Evolutionary conservation across 2,113 vertebrate genomes (phyloP).

Genomic region (Ahaetulla prasina): DNA sequence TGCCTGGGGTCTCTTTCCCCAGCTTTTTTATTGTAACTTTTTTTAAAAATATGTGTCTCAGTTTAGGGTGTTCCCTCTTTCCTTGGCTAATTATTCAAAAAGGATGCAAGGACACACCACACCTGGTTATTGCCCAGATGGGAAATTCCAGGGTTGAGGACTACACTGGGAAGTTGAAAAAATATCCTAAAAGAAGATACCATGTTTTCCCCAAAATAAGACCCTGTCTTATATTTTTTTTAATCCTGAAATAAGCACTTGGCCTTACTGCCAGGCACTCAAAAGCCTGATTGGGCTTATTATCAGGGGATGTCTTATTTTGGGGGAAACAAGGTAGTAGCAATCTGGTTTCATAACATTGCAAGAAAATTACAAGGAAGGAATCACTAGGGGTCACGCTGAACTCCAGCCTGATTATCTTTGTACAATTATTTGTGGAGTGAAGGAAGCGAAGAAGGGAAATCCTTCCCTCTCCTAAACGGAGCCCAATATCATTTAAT

Average conservation of each 20-base stretch:
- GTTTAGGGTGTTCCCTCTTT: neutral
- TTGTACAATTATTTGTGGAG: neutral
- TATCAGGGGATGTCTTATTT: too few relatives aligned
- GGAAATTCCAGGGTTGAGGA: neutral
- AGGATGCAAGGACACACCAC: neutral
- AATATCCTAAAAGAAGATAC: neutral
- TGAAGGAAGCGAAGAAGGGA: neutral
- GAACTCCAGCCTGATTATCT: neutral
- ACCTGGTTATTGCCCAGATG: neutral
- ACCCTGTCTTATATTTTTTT: too few relatives aligned
- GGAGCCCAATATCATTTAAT: neutral
- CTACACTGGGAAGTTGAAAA: neutral
- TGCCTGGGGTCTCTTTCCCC: neutral
- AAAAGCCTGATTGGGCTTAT: too few relatives aligned
- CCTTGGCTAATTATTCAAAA: neutral
- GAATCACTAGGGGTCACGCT: neutral
- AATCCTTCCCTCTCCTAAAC: neutral
- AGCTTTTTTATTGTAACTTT: neutral
- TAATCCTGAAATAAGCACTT: too few relatives aligned
- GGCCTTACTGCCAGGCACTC: too few relatives aligned
- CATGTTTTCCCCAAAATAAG: too few relatives aligned
- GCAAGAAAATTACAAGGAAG: neutral
- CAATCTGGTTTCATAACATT: neutral
- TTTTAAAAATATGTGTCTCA: neutral
- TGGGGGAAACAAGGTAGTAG: too few relatives aligned